Evolutionary conservation across 1,140 invertebrate species (phyloP), one percentile per base, ranked within the genome.

Genomic region (Cotesia typhae): DNA sequence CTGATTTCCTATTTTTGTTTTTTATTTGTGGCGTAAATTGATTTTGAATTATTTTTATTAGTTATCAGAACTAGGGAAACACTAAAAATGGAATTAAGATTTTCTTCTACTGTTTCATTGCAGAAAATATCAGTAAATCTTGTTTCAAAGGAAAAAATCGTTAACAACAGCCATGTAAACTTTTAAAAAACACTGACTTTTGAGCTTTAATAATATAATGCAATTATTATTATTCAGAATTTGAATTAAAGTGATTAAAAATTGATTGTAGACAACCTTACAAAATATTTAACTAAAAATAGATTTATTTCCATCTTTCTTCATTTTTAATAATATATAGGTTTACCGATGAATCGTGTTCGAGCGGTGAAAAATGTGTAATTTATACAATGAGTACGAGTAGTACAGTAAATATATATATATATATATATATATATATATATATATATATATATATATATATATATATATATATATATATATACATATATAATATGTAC

Each of bases 331-430:
- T 10, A 38, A 12, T 38, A 20, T 67, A 77, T 74, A 78, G 59
- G 75, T 78, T 77, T 72, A 78, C 75, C 76, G 74, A 80, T 68
- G 77, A 81, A 59, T 82, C 72, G 78, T 80, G 79, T 82, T 84
- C 79, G 79, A 84, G 81, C 81, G 81, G 82, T 85, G 83, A 86
- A 65, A 67, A 71, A 84, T 85, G 84, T 86, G 85, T 86, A 84
- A 86, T 85, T 86, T 85, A 86, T 86, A 86, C 85, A 86, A 86
- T 86, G 84, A 85, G 83, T 85, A 71, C 55, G 65, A 84, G 82
- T 84, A 83, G 83, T 84, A 86, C 83, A 74, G 84, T 85, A 81
- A 83, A 75, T 72, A 77, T 76, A 77, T 75, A 77, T 77, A 78
- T 77, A 72, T 68, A 67, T 76, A 53, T 75, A 76, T 67, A 69